Evolutionary conservation across 2,797 vertebrate genomes (phyloP), one percentile per base, ranked within the genome.

Genomic region (Coregonus ussuriensis): DNA sequence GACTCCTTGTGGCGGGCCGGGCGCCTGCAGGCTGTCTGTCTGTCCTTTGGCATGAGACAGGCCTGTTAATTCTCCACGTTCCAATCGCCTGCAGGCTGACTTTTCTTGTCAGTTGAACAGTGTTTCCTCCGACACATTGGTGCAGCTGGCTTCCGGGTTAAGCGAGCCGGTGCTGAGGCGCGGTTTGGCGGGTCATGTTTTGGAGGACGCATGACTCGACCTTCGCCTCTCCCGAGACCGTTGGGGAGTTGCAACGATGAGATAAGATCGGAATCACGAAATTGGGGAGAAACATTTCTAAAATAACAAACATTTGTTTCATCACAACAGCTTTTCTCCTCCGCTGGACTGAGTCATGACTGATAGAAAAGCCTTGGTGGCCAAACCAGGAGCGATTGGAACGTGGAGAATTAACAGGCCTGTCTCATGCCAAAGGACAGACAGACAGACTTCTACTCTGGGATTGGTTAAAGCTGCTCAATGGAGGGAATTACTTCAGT

Each of bases 301-400:
- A 62, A 79, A 76, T 77, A 63, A 63, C 31, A 6, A 67, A 63
- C 13, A 21, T 56, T 35, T 33, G 25, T 31, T 65, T 83, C 4
- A 73, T 53, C 72, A 74, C 25, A 21, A 35, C 15, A 70, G 70
- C 69, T 74, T 70, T 47, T 68, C n/a, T 35, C n/a, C 29, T 68
- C 74, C n/a, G 62, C 53, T 56, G 63, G 54, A 29, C 29, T 65
- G 73, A 75, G 70, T 75, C 75, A 71, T 41, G 75, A 51, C 54
- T 16, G 73, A 56, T 63, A 9, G 37, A 47, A 65, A 33, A 37
- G 62, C 41, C 16, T 53, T 37, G 11, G 7, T 31, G 35, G 71
- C 21, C 13, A 63, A 21, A 71, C 51, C 33, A 1, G 31, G 11
- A 35, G 66, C 47, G 73, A 75, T 72, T 78, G 52, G 15, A 65